Base-by-base conservation (phyloP, 2,113 vertebrate genomes). In the Steatornis caripensis region DNA sequence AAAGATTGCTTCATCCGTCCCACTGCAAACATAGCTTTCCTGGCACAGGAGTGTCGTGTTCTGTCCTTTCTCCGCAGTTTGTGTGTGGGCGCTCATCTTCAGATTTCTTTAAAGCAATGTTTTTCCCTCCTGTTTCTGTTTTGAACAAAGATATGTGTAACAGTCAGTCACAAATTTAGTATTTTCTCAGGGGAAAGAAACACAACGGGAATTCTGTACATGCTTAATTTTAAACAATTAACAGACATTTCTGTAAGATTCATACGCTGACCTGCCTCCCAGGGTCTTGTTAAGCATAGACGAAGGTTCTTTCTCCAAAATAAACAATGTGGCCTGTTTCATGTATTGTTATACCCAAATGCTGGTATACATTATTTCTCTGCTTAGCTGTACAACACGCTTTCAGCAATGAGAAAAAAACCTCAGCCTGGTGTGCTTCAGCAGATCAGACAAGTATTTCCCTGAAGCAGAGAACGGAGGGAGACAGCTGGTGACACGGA, bases 1-100 rank as follows among this genome's bases (percentile, higher is more conserved):
- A 26, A 99, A 99, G 15, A 98, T 85, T 11, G 99, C 99, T 94
- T 99, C 99, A 6, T 99, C 99, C 3, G 98, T 98, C 30, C 99
- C 99, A 10, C 99, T 99, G 58, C 99, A 99, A 51, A 99, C 99
- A 23, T 99, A 99, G 95, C 99, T 99, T 93, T 99, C 99, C 97
- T 99, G 99, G 95, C 99, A 99, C 70, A 99, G 95, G 10, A 99
- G 98, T 6, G 94, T 93, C 0, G 98, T 98, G 93, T 97, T 99
- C 90, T 98, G 97, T n/a, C 98, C 98, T 69, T 98, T 99, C 97
- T 99, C 99, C 41, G 93, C 98, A 83, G 98, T 98, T 71, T 98
- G 98, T 19, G 98, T 98, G 87, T 98, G 98, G 45, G 98, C 98
- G 34, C 99, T 99, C 99, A 99, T 99, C 60, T 95, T 99, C 97